phyloP scores from a whole-genome alignment of 2,113 vertebrate genomes.

The Xyliphius kryptos region DNA sequence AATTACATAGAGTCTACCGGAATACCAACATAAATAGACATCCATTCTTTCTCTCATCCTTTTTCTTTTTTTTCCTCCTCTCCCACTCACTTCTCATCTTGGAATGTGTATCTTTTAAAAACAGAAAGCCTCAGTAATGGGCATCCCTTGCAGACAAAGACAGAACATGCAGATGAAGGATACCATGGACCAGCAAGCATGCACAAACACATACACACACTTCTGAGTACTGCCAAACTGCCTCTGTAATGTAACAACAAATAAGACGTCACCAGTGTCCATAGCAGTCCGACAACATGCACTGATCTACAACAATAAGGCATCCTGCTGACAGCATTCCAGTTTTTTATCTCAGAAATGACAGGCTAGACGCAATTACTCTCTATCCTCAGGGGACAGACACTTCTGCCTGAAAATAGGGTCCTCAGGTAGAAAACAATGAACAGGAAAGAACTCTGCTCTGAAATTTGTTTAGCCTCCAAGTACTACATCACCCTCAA shows the following conservation, averaged over 20 bases:
- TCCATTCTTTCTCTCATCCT: neutral
- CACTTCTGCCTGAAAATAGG: neutral
- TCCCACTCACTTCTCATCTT: neutral
- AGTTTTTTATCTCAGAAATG: constrained; percentile 49
- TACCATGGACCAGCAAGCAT: neutral
- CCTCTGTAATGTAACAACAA: neutral
- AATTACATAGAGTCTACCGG: neutral
- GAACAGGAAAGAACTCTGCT: constrained; percentile 4
- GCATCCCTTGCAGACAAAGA: neutral
- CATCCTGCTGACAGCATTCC: constrained; percentile 41
- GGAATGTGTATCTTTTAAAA: constrained; percentile 11
- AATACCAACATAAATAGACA: neutral
- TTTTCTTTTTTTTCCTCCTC: constrained; percentile 12
- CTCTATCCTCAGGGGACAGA: constrained; percentile 42
- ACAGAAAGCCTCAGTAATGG: constrained; percentile 3
- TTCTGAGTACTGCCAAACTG: no score
- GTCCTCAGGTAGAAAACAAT: constrained; percentile 32
- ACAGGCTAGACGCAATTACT: constrained; percentile 47
- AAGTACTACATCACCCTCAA: neutral
- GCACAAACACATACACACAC: neutral
- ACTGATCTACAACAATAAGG: constrained; percentile 29
- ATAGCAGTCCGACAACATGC: neutral
- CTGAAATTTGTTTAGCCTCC: constrained; percentile 3
- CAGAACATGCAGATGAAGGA: neutral
- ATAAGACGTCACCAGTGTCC: no score